These are phyloP conservation scores for Scaptodrosophila lebanonensis DNA, from an alignment of 1,140 invertebrate genomes.

Conservation along the genomic window DNA sequence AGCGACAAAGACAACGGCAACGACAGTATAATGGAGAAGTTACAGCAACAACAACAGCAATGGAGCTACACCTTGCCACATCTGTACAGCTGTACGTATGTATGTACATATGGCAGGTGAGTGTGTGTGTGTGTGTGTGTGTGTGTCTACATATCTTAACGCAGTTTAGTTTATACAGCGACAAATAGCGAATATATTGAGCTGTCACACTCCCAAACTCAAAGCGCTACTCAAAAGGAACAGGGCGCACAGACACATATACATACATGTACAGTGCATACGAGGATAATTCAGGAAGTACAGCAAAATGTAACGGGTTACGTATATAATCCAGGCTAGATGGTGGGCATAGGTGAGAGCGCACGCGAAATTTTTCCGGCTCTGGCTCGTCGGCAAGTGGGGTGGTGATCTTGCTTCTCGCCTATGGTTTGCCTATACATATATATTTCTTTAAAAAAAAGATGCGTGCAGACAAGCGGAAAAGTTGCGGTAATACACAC, in stretches of 20 bases:
- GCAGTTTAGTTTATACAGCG: conserved; percentile 46
- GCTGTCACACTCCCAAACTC: conserved; percentile 60
- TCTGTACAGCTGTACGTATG: no score
- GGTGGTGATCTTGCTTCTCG: no score
- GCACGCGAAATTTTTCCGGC: no score
- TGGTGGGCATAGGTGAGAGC: no score
- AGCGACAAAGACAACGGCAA: conserved; percentile 3
- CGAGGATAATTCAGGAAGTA: background rate
- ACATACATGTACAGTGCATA: conserved; percentile 21
- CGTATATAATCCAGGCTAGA: no score
- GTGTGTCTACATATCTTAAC: background rate
- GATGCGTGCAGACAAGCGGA: no score
- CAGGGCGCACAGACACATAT: conserved; percentile 1
- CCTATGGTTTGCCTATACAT: no score
- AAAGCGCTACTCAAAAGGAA: conserved; percentile 16
- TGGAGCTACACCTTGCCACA: no score
- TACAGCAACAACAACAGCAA: background rate
- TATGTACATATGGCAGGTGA: conserved; percentile 8
- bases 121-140: conserved; percentile 29
- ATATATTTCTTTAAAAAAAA: no score
- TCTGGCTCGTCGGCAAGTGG: no score
- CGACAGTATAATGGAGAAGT: no score
- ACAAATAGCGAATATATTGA: conserved; percentile 76
- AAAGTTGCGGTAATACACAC: no score
- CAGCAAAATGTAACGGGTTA: background rate